Base-by-base conservation (phyloP, 2,113 vertebrate genomes). In the Etheostoma spectabile region DNA sequence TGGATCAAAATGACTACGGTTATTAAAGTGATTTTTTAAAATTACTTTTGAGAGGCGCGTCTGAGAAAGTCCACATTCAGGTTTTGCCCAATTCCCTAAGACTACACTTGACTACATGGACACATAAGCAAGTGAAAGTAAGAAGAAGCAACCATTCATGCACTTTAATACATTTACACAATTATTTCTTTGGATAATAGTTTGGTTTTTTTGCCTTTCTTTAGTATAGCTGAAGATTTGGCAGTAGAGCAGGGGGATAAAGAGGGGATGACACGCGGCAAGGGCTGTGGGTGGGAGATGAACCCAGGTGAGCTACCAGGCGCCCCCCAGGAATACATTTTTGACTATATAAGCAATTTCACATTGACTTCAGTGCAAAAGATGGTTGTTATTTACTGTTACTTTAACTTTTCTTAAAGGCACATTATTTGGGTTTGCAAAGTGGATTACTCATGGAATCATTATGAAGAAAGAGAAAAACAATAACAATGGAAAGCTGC, bases 401-500 rank as follows among this genome's bases (percentile, higher is more conserved):
- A 38, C 35, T 38, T 38, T 35, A 24, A 52, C 48, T 51, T 76
- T 60, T 71, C 30, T 52, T 21, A 2, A 57, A 61, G 55, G 53
- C 21, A 51, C 27, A 33, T 75, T 24, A 75, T 49, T 55, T 3
- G 16, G n/a, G 38, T 10, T 18, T 56, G 15, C 16, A 18, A 66
- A 15, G 49, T 74, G 35, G 53, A 71, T 69, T 61, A 74, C 72
- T 82, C 0, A 61, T 70, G 35, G 45, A 48, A 59, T 46, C 19
- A 49, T 35, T 24, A 19, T 19, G 10, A 19, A 46, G 42, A 77
- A 77, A 57, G n/a, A 67, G 12, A 35, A 22, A 35, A 35, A 30
- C 22, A 53, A 53, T 52, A 21, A 52, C 16, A 51, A 19, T 51
- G 49, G 19, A 21, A 21, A 35, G 18, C 19, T 38, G 60, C 10